phyloP scores from a whole-genome alignment of 1,140 invertebrate species.

The Pogonomyrmex barbatus region DNA sequence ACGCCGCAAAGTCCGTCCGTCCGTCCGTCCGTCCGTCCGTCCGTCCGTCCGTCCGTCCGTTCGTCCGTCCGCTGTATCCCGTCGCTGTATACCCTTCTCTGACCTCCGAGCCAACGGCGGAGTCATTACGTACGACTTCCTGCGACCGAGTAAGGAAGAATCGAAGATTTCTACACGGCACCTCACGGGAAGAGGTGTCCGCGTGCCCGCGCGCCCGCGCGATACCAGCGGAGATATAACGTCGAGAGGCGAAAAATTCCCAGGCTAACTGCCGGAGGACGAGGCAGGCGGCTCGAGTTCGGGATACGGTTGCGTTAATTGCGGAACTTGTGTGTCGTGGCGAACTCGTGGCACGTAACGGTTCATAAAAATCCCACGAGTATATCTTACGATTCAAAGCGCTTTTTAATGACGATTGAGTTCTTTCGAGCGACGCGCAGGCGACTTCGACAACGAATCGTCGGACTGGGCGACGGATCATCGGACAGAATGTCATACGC shows the following conservation, averaged over 20 bases:
- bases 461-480: background rate
- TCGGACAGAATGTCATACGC: background rate
- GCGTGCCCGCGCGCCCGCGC: slow-evolving; percentile 28
- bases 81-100: slow-evolving; percentile 62
- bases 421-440: background rate
- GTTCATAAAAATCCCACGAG: slow-evolving; percentile 36
- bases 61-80: slow-evolving; percentile 31
- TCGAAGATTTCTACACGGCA: slow-evolving; percentile 63
- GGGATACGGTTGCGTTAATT: slow-evolving; percentile 50
- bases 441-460: background rate
- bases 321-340: slow-evolving; percentile 38
- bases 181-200: slow-evolving; percentile 55
- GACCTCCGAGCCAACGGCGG: slow-evolving; percentile 68
- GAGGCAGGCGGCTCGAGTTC: slow-evolving; percentile 18
- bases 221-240: slow-evolving; percentile 48
- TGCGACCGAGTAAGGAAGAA: slow-evolving; percentile 70
- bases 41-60: too few relatives aligned
- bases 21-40: background rate
- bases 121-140: slow-evolving; percentile 80
- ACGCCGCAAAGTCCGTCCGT: slow-evolving; percentile 40
- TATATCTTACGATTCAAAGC: slow-evolving; percentile 8
- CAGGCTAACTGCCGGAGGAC: slow-evolving; percentile 15
- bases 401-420: background rate
- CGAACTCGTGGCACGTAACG: slow-evolving; percentile 22
- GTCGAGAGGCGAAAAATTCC: slow-evolving; percentile 49